Conservation (phyloP, 2,797 vertebrate species). For the Pseudochirops cupreus region DNA sequence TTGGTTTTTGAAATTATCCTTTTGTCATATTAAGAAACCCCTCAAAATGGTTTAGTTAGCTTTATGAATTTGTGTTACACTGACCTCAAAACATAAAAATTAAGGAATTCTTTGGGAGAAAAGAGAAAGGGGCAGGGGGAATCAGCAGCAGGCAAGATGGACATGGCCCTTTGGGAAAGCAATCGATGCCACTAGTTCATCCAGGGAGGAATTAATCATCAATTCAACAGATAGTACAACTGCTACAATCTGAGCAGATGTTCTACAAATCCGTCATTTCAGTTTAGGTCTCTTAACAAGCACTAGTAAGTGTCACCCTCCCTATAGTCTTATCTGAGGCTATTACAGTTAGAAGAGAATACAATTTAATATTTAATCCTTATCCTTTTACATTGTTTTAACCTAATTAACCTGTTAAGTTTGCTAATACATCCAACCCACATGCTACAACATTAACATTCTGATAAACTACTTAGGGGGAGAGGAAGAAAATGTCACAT, state of each 20-base stretch:
- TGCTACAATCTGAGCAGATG: not conserved
- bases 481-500: conserved; percentile 13
- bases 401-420: conserved; percentile 49
- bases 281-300: conserved; percentile 32
- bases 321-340: not conserved
- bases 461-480: conserved; percentile 35
- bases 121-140: not conserved
- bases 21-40: not conserved
- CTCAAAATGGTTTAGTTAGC: not conserved
- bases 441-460: not conserved
- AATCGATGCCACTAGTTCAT: fast-evolving
- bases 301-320: not conserved
- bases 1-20: not conserved
- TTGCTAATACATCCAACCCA: not conserved
- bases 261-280: not conserved
- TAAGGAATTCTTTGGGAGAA: not conserved
- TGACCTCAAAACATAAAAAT: not conserved
- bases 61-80: not conserved
- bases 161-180: not conserved
- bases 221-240: not conserved
- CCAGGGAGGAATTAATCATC: not conserved
- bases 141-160: not conserved
- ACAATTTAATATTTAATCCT: conserved; percentile 48
- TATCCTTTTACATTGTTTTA: conserved; percentile 40
- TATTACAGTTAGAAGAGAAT: conserved; percentile 8